Base-by-base conservation (phyloP, 2,113 vertebrate species). In the Aix galericulata region DNA sequence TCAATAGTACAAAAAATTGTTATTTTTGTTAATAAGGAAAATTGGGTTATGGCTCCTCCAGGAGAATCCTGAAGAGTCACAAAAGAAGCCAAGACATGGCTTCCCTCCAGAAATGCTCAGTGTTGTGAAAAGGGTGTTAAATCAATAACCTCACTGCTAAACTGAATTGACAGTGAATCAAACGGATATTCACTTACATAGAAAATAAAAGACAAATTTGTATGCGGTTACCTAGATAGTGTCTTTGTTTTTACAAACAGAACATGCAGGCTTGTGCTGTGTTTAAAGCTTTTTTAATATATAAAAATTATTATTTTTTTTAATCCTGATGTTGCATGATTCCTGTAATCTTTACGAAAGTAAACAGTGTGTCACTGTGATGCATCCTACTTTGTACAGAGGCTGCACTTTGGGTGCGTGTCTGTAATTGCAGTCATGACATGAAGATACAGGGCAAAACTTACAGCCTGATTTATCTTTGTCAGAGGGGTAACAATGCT, bases 391-490 rank as follows among this genome's bases (percentile, higher is more conserved):
- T 83, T 94, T 80, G 74, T 58, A 80, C 62, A 60, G 74, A 89
- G 38, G 42, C 42, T 42, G 67, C 44, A 71, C 60, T 96, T 89
- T 55, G 42, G 63, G 83, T 69, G 89, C 50, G 36, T 67, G 80
- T 86, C 93, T 91, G 56, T 91, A 95, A 94, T 84, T 92, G 76
- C 50, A 93, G 75, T 72, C 81, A 72, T 87, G 85, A 79, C 74
- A 64, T 76, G 83, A 91, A 81, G 80, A 88, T n/a, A 88, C 62
- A 93, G 83, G 92, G 66, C 75, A 96, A 94, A 81, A 62, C 53
- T 69, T 86, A 73, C 20, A 93, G 80, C 42, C 71, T 66, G 29
- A 95, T 98, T 97, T 97, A 89, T 98, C 95, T 95, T 96, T 97
- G 97, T 97, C 94, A 96, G 80, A 95, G 75, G 53, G 84, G 67